Base-by-base conservation (phyloP, 2,888 invertebrate genomes). In the Ptilodon capucinus region DNA sequence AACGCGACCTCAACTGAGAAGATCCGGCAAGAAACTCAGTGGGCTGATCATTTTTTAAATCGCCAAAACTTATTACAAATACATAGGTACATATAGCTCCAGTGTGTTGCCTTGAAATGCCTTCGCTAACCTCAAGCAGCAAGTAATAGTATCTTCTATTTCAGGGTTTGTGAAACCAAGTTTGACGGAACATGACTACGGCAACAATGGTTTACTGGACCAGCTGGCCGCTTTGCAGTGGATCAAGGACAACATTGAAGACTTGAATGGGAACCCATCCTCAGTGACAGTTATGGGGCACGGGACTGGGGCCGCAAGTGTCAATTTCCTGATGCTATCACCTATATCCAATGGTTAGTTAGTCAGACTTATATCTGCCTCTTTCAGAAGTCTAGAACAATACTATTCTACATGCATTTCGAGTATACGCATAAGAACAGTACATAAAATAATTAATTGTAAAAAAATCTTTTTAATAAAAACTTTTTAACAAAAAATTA, bases 201-300 rank as follows among this genome's bases (percentile, higher is more conserved):
- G 95, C 34, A 99, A 99, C 92, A 98, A 98, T 71, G 99, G 99
- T 2, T 91, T 99, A 8, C 92, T 98, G 52, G 99, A 99, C 84
- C 97, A 98, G 90, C 93, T 97, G 54, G 98, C 98, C 0, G 98
- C 98, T 0, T 88, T 99, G 35, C 94, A 97, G 60, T 99, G 99
- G 99, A 94, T 99, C 51, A 95, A 96, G 68, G 97, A 97, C 72
- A 99, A 99, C 80, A 96, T 99, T 28, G 96, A 92, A 7, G 94
- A 94, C 36, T 97, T 99, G 74, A 97, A 97, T 21, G 99, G 99
- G 0, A 97, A 99, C 84, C 95, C 96, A 0, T 91, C 93, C 44
- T 94, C 94, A 11, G 96, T 99, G 30, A 99, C 99, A 0, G 84
- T 99, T 42, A 94, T 98, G 92, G 99, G 99, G 0, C 98, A 99